Evolutionary conservation across 1,140 invertebrate genomes (phyloP), one percentile per base, ranked within the genome.

Genomic region (Ptiloglossa arizonensis): DNA sequence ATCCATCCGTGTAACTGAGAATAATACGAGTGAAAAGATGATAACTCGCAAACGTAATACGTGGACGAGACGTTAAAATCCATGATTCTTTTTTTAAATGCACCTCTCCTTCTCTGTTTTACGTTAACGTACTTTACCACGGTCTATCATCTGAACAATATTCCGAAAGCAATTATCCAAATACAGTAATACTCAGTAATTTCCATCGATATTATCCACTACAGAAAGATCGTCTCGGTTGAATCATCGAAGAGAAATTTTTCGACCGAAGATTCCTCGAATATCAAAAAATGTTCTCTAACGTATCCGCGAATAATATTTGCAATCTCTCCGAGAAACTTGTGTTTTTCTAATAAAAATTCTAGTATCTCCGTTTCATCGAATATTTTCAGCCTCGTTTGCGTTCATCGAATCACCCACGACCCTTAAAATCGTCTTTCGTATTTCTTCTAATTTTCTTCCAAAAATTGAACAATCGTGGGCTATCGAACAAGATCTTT

Each of bases 1-100:
- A 95, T 88, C 91, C 96, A 97, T 2, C 96, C 96, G 90, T 97
- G 97, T 19, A 95, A 83, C 27, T 89, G 83, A 3, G 86, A 80
- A 87, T 95, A 95, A 4, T 86, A 81, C n/a, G 83, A 82, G 59
- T 91, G 88, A 62, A 94, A 92, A 1, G 86, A 72, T 32, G 92
- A 89, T 35, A 94, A 73, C 32, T 91, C 88, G 87, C 94, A 94
- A 66, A 91, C 62, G 68, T 83, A 89, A 4, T 72, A 63, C 6
- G 46, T 54, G 52, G 66, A 75, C 59, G 80, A 79, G 8, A 56
- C 71, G 52, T 83, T 81, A 38, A 68, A n/a, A 70, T 52, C 48
- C 69, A 79, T 79, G 60, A 38, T 52, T 54, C 68, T 0, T 32
- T n/a, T n/a, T 44, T 54, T 0, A 24, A 57, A 72, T 8, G 2